phyloP scores from a whole-genome alignment of 2,113 vertebrate genomes.

The Echinops telfairi region DNA sequence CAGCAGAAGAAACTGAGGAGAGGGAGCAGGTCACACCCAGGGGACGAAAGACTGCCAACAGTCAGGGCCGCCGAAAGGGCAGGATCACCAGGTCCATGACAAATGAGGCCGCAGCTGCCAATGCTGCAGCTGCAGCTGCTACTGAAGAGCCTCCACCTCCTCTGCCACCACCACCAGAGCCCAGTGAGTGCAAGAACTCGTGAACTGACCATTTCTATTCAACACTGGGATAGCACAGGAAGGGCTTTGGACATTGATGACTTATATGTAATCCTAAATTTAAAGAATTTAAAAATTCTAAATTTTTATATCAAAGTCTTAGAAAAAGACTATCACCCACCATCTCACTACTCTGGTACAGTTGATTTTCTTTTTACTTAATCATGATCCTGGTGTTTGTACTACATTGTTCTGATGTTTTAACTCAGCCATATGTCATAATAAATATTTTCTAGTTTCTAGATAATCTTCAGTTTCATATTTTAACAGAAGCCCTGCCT shows the following conservation, averaged over 20 bases:
- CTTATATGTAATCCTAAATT: neutral
- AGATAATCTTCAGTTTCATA: constrained; percentile 1
- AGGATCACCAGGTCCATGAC: constrained; percentile 99
- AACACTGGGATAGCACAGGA: neutral
- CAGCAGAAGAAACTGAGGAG: constrained; percentile 95
- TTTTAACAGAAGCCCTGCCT: neutral
- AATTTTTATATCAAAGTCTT: neutral
- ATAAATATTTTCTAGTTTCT: constrained; percentile 38
- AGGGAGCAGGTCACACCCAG: constrained; percentile 94
- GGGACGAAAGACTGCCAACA: constrained; percentile 98
- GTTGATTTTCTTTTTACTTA: neutral
- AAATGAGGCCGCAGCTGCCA: constrained; percentile 95
- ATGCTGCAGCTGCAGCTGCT: constrained; percentile 88
- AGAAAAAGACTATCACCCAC: neutral
- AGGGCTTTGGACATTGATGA: neutral
- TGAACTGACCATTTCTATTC: neutral
- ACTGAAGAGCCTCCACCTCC: constrained; percentile 92
- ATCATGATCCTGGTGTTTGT: neutral
- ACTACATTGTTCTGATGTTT: constrained; percentile 26
- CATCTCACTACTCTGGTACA: neutral
- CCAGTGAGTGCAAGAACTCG: constrained; percentile 85
- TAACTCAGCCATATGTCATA: neutral
- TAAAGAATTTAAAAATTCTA: neutral
- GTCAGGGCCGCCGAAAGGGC: constrained; percentile 97
- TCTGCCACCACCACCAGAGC: constrained; percentile 90